A percentile compares a stretch with the other conserved stretches of the same genome.
phyloP scores from a whole-genome alignment of 1,140 invertebrate genomes.

The Drosophila parvula region DNA sequence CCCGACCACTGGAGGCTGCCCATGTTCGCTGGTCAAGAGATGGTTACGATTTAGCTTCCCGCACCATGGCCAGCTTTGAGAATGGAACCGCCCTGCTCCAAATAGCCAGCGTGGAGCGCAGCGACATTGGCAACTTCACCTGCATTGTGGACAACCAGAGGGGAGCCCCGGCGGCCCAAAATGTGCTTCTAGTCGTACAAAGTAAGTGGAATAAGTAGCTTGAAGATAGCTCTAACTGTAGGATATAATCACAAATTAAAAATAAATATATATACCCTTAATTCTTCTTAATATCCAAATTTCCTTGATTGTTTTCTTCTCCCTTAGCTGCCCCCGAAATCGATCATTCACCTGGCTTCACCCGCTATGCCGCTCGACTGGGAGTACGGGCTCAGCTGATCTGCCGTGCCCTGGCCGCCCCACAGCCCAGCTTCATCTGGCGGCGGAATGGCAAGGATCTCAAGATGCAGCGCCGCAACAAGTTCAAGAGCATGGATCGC shows the following conservation, averaged over 20 bases:
- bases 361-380: conserved; percentile 94
- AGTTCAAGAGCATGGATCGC: conserved; percentile 66
- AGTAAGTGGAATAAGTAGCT: conserved; percentile 86
- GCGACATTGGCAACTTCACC: conserved; percentile 94
- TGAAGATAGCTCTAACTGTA: neutral
- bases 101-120: conserved; percentile 90
- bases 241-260: neutral
- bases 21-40: conserved; percentile 94
- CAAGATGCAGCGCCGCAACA: conserved; percentile 73
- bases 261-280: neutral
- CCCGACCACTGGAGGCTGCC: conserved; percentile 91
- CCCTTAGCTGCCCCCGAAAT: conserved; percentile 93
- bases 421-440: conserved; percentile 93
- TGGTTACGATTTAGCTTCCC: conserved; percentile 88
- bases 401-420: conserved; percentile 92
- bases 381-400: conserved; percentile 91
- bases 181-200: conserved; percentile 90
- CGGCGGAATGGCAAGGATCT: conserved; percentile 86
- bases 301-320: neutral
- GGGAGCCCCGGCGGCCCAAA: conserved; percentile 87
- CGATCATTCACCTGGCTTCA: conserved; percentile 90
- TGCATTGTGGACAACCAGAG: conserved; percentile 97
- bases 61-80: conserved; percentile 88
- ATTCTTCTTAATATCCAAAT: neutral
- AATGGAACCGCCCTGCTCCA: conserved; percentile 91